A percentile compares a stretch with the other conserved stretches of the same genome.
phyloP scores from a whole-genome alignment of 1,140 invertebrate genomes.

The Apis dorsata region DNA sequence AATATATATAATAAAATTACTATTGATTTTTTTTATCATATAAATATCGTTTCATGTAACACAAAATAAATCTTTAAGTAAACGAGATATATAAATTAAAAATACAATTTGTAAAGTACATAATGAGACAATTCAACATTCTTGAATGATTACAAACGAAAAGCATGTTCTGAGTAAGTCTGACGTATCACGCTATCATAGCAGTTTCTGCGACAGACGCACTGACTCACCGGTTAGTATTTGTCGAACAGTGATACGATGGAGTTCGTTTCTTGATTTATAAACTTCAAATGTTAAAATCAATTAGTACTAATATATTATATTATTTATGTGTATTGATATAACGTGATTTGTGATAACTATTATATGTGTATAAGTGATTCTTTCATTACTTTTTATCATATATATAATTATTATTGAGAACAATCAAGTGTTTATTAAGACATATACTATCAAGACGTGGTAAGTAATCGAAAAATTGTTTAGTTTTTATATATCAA shows the following conservation, averaged over 20 bases:
- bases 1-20: neutral
- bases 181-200: conserved; percentile 16
- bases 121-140: neutral
- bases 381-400: neutral
- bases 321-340: neutral
- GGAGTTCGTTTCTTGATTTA: neutral
- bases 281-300: conserved; percentile 3
- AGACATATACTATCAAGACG: neutral
- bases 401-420: neutral
- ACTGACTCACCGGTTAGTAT: conserved; percentile 39
- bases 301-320: neutral
- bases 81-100: neutral
- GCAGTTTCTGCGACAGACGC: conserved; percentile 23
- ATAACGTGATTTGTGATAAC: neutral
- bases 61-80: neutral
- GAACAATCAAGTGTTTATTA: neutral
- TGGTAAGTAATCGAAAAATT: conserved; percentile 10
- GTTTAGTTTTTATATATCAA: neutral
- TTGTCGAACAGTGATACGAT: neutral
- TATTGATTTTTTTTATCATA: neutral
- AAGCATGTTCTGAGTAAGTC: conserved; percentile 2
- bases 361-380: neutral
- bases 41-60: neutral
- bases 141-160: conserved; percentile 11
- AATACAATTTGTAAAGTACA: too few species aligned